Evolutionary conservation across 2,888 invertebrate species (phyloP).

Genomic region (Agrotis puta): DNA sequence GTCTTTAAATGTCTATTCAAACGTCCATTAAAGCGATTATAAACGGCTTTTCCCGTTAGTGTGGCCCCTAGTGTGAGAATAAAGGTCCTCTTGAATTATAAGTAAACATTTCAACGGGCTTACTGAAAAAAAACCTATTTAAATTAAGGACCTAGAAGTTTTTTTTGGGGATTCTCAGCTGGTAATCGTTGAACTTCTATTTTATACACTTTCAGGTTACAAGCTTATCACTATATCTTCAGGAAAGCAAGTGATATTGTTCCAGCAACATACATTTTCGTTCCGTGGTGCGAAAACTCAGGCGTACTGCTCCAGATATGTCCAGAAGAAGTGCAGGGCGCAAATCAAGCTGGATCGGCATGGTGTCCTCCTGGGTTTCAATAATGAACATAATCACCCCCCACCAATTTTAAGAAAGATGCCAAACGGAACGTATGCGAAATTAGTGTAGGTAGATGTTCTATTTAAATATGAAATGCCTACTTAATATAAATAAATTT

Average conservation of each 20-base stretch:
- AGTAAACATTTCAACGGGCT: too few species aligned
- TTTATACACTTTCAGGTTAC: constrained; percentile 18
- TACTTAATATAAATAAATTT: too few species aligned
- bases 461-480: background rate
- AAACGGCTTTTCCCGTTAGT: too few species aligned
- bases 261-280: constrained; percentile 50
- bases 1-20: too few species aligned
- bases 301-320: constrained; percentile 34
- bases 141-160: too few species aligned
- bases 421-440: constrained; percentile 13
- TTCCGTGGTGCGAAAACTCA: constrained; percentile 29
- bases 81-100: too few species aligned
- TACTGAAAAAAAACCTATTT: too few species aligned
- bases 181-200: background rate
- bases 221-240: constrained; percentile 38
- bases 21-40: too few species aligned
- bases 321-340: constrained; percentile 36
- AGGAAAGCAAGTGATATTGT: constrained; percentile 55
- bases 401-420: constrained; percentile 17
- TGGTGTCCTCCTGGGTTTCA: constrained; percentile 9
- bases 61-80: too few species aligned
- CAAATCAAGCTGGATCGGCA: constrained; percentile 4
- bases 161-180: too few species aligned
- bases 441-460: background rate
- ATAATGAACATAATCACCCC: constrained; percentile 33